Conservation (phyloP, 2,113 vertebrate genomes). For the Silurus asotus region DNA sequence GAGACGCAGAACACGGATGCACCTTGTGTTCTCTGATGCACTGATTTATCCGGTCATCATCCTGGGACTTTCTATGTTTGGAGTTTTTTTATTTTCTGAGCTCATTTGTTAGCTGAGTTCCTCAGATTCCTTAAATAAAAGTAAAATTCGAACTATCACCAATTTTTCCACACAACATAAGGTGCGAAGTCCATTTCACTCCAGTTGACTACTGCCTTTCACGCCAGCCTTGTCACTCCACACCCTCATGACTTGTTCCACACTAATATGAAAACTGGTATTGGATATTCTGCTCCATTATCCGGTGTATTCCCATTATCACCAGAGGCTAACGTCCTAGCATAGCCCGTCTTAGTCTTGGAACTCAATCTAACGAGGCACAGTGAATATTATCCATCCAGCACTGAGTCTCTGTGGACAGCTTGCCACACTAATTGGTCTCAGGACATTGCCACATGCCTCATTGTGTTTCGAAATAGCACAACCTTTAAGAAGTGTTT, state of each 20-base stretch:
- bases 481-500: slow-evolving; percentile 41
- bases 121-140: not conserved
- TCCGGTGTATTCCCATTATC: not conserved
- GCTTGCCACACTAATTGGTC: slow-evolving; percentile 47
- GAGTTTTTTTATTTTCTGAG: not conserved
- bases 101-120: not conserved
- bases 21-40: slow-evolving; percentile 19
- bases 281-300: not conserved
- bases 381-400: not conserved
- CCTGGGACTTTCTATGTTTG: not conserved
- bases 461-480: slow-evolving; percentile 46
- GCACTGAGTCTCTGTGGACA: slow-evolving; percentile 21
- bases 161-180: not conserved
- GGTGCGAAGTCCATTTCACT: not conserved
- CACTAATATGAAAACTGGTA: not conserved
- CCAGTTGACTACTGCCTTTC: not conserved
- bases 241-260: not conserved
- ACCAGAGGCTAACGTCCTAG: not conserved
- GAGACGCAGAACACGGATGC: not conserved
- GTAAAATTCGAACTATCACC: not conserved
- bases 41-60: not conserved
- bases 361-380: slow-evolving; percentile 31
- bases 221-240: not conserved
- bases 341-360: not conserved
- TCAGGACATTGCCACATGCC: slow-evolving; percentile 32